phyloP scores from a whole-genome alignment of 2,888 invertebrate species.

The Oeneis ivallda region DNA sequence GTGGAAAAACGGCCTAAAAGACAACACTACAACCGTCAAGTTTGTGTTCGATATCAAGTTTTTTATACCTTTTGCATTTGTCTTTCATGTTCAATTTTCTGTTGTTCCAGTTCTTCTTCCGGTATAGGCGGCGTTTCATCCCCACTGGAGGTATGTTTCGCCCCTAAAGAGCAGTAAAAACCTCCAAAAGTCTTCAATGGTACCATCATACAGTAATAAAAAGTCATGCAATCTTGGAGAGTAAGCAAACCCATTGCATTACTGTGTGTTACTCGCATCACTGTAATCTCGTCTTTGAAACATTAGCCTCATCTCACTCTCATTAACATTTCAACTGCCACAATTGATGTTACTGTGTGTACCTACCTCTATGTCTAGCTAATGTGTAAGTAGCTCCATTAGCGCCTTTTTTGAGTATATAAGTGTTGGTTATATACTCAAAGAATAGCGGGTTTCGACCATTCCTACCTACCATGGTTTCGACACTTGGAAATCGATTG shows the following conservation, averaged over 20 bases:
- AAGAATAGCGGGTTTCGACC: no score
- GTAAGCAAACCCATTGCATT: constrained; percentile 15
- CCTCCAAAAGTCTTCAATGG: background rate
- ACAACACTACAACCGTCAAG: no score
- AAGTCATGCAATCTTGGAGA: constrained; percentile 7
- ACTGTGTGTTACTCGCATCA: background rate
- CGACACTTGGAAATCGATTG: background rate
- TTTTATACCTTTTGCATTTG: constrained; percentile 77
- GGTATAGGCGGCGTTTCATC: constrained; percentile 78
- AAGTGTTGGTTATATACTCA: no score
- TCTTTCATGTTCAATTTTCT: constrained; percentile 83
- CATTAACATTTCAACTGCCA: no score
- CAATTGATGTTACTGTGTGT: no score
- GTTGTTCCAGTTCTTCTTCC: constrained; percentile 80
- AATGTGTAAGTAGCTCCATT: no score
- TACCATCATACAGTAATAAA: background rate
- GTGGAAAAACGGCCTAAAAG: no score
- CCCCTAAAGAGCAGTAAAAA: constrained; percentile 49
- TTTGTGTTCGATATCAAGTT: background rate
- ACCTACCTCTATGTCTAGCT: no score
- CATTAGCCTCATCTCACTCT: no score
- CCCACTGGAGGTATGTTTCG: constrained; percentile 77
- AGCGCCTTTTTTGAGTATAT: no score
- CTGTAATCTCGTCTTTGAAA: background rate
- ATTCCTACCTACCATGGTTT: no score